A percentile compares a stretch with the other conserved stretches of the same genome.
Conservation (phyloP, 1,140 invertebrate genomes). For the Vollenhovia emeryi region DNA sequence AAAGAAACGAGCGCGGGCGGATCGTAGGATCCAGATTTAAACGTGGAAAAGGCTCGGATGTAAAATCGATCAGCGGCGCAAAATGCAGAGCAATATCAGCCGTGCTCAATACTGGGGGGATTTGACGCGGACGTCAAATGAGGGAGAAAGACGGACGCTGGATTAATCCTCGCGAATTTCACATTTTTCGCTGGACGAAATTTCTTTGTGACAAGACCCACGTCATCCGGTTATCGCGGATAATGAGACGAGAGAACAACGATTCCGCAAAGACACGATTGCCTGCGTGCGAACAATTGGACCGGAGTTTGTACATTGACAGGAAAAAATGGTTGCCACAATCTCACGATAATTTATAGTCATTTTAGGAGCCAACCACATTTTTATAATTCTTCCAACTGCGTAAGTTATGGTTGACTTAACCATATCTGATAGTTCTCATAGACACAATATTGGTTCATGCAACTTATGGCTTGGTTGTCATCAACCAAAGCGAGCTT, state of each 20-base stretch:
- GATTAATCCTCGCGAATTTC: background rate
- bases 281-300: too few species aligned
- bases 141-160: background rate
- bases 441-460: too few species aligned
- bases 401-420: too few species aligned
- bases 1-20: background rate
- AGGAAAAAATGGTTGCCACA: too few species aligned
- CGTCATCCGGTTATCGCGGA: background rate
- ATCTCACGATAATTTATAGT: too few species aligned
- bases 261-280: background rate
- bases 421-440: too few species aligned
- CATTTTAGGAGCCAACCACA: too few species aligned
- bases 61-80: conserved; percentile 62
- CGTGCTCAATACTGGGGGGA: conserved; percentile 13
- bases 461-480: too few species aligned
- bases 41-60: conserved; percentile 47
- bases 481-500: too few species aligned
- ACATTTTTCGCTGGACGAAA: background rate
- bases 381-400: too few species aligned
- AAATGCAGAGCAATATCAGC: conserved; percentile 52
- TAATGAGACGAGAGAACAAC: background rate
- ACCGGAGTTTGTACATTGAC: too few species aligned
- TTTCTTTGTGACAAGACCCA: background rate
- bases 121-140: background rate
- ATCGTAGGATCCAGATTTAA: conserved; percentile 69